A percentile compares a stretch with the other conserved stretches of the same genome.
Evolutionary conservation across 2,888 invertebrate genomes (phyloP).

Genomic region (Uropetala carovei): DNA sequence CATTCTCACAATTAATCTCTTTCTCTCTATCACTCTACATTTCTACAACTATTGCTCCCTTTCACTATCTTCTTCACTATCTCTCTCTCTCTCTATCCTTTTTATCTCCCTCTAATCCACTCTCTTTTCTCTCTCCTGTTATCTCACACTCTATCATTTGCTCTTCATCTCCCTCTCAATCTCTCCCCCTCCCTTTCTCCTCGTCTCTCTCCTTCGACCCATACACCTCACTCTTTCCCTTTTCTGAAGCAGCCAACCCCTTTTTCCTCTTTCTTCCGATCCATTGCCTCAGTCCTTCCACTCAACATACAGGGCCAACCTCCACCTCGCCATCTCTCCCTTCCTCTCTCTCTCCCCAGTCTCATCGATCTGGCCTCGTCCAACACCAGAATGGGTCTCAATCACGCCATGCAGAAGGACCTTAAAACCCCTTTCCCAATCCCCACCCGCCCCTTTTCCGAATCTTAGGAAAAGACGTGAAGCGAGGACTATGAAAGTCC

Average conservation of each 20-base stretch:
- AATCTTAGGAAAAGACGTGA: neutral
- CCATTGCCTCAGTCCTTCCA: neutral
- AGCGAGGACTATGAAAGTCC: constrained; percentile 22
- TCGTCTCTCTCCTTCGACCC: neutral
- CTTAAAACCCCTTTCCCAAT: neutral
- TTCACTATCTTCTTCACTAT: neutral
- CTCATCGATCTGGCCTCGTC: constrained; percentile 42
- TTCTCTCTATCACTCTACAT: neutral
- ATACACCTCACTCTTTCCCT: neutral
- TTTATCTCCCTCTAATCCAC: neutral
- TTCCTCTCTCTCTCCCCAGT: neutral
- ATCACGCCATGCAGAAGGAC: constrained; percentile 55
- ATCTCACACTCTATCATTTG: no score
- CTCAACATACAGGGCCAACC: neutral
- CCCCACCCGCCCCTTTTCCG: neutral
- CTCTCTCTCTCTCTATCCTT: neutral
- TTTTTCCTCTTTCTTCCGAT: neutral
- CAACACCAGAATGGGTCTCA: constrained; percentile 47
- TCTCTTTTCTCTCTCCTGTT: neutral
- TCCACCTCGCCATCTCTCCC: neutral
- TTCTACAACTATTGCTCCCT: neutral
- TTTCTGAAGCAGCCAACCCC: constrained; percentile 5
- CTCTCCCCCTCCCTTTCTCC: neutral
- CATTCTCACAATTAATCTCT: neutral
- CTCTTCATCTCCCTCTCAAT: neutral